phyloP scores from a whole-genome alignment of 2,113 vertebrate species.

The Macquaria ambigua region DNA sequence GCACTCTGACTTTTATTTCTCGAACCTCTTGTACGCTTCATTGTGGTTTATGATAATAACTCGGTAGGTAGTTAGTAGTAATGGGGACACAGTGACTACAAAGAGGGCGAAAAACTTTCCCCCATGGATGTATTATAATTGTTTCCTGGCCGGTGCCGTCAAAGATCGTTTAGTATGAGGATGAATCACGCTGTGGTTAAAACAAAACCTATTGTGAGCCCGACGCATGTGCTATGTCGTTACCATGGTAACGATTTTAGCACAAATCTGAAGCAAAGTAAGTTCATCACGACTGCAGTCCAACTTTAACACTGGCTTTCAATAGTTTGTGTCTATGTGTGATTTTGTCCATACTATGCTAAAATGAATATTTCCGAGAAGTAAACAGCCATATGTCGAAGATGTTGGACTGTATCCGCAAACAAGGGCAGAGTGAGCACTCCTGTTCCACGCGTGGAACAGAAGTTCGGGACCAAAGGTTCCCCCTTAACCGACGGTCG shows the following conservation, averaged over 20 bases:
- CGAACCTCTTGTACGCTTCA: constrained; percentile 77
- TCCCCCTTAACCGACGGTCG: constrained; percentile 59
- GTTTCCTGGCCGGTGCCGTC: not conserved
- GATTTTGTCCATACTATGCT: fast-evolving
- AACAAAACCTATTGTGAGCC: fast-evolving
- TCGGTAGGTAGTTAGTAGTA: fast-evolving
- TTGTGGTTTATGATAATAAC: constrained; percentile 18
- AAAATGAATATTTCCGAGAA: not conserved
- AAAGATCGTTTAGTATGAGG: constrained; percentile 10
- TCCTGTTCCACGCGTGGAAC: constrained; percentile 17
- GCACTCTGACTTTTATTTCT: constrained; percentile 46
- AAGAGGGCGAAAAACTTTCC: constrained; percentile 35
- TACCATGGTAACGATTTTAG: not conserved
- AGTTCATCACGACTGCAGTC: no score
- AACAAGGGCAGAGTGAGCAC: constrained; percentile 17
- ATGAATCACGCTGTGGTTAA: not conserved
- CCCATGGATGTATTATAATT: no score
- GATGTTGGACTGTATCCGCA: not conserved
- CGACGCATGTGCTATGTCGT: not conserved
- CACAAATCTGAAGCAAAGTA: not conserved
- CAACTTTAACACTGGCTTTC: not conserved
- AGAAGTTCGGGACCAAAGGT: not conserved
- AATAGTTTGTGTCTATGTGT: not conserved
- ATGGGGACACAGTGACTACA: not conserved
- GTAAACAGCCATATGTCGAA: not conserved